Percentiles rank a stretch among this genome's conserved stretches.
Evolutionary conservation across 2,888 invertebrate genomes (phyloP).

Genomic region (Dryobotodes eremita): DNA sequence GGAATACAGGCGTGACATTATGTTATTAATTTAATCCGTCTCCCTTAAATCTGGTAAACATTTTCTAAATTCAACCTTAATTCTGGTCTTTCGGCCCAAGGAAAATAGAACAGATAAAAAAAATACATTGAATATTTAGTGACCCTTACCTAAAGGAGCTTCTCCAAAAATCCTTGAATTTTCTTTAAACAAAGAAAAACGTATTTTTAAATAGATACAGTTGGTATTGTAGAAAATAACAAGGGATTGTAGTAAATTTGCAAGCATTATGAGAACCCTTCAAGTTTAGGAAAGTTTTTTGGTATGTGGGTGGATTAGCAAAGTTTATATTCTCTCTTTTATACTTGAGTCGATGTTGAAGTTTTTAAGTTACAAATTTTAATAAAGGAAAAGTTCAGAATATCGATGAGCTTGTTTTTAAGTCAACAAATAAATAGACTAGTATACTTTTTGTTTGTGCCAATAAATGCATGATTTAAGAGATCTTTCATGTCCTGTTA

Average conservation of each 20-base stretch:
- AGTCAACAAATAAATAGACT: background rate
- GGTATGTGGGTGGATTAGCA: slow-evolving; percentile 36
- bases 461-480: background rate
- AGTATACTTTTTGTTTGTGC: background rate
- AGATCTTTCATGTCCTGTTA: background rate
- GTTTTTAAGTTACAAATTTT: slow-evolving; percentile 19
- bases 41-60: background rate
- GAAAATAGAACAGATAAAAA: slow-evolving; percentile 14
- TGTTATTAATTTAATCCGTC: background rate
- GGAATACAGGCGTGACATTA: too few species aligned
- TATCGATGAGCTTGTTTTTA: slow-evolving; percentile 16
- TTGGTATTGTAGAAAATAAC: slow-evolving; percentile 31
- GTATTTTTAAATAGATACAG: slow-evolving; percentile 21
- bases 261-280: slow-evolving; percentile 35
- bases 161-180: slow-evolving; percentile 17
- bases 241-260: slow-evolving; percentile 41
- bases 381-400: slow-evolving; percentile 11
- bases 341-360: slow-evolving; percentile 2
- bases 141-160: background rate
- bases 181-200: slow-evolving; percentile 12
- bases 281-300: slow-evolving; percentile 20
- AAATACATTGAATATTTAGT: slow-evolving; percentile 28
- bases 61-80: background rate
- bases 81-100: background rate
- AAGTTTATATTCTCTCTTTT: slow-evolving; percentile 29